Evolutionary conservation across 1,140 invertebrate species (phyloP).

Genomic region (Doryteuthis pealeii): DNA sequence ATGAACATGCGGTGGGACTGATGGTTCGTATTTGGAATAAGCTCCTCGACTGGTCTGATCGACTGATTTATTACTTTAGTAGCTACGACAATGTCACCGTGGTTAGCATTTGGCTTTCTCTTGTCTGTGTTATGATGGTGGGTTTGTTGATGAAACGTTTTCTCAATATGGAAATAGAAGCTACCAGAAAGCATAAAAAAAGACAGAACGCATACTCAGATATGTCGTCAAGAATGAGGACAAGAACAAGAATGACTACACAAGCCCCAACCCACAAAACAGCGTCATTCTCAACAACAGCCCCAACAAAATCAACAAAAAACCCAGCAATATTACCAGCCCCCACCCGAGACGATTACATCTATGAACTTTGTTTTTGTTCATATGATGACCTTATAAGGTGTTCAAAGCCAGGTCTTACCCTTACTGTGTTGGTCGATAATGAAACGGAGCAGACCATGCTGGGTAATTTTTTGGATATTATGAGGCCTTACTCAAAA

Average conservation of each 20-base stretch:
- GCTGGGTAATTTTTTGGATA: slow-evolving; percentile 86
- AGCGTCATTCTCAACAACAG: too few species aligned
- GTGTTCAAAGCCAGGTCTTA: slow-evolving; percentile 90
- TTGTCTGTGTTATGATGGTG: slow-evolving; percentile 49
- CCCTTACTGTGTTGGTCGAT: slow-evolving; percentile 88
- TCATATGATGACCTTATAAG: slow-evolving; percentile 93
- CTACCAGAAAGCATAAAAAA: too few species aligned
- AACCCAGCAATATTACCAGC: too few species aligned
- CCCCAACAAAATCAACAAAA: too few species aligned
- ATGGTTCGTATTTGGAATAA: not conserved
- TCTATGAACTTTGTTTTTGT: slow-evolving; percentile 91
- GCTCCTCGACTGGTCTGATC: not conserved
- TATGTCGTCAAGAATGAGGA: too few species aligned
- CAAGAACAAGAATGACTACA: too few species aligned
- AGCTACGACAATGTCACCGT: not conserved
- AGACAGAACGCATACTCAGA: too few species aligned
- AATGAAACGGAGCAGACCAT: slow-evolving; percentile 82
- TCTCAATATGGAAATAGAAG: too few species aligned
- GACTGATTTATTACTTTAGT: not conserved
- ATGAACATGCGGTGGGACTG: slow-evolving; percentile 47
- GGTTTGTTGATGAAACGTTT: too few species aligned
- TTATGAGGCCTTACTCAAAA: slow-evolving; percentile 86
- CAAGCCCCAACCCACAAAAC: too few species aligned
- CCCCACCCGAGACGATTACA: slow-evolving; percentile 37
- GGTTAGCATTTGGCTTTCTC: slow-evolving; percentile 55